Evolutionary conservation across 2,888 invertebrate species (phyloP), one percentile per base, ranked within the genome.

Genomic region (Drosophila maculinotata): DNA sequence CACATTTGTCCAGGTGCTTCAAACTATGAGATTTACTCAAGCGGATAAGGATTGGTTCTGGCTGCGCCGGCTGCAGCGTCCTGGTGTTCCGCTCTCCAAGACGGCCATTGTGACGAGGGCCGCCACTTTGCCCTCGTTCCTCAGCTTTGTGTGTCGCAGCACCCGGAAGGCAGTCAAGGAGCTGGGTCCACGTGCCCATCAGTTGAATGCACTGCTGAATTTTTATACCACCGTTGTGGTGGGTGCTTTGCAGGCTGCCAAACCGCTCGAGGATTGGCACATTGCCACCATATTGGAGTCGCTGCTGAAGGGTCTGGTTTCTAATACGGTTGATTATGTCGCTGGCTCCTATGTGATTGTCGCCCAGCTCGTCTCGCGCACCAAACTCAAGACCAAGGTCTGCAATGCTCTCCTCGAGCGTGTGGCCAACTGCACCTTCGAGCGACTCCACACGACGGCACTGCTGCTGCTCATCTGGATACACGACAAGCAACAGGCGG

Each of bases 1-100:
- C 74, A 95, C 97, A 68, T 99, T 99, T 92, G 95, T 96, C 0
- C 92, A 94, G 80, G 94, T 97, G 45, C 90, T 99, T 1, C 97
- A 98, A 90, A 92, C 97, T 0, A 89, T 96, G 79, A 93, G 95
- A 51, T 90, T 98, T 9, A 93, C 93, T 15, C 92, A 93, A 6
- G 33, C 67, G 5, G 82, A 80, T 9, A 80, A 90, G 0, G 92
- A 93, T 59, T 98, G 97, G 96, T 92, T 93, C 70, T 98, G 97
- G 96, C 91, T 99, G 25, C 90, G 93, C 25, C 92, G 94, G 0
- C 89, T 97, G 2, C 95, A 97, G 89, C 95, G 95, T 88, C 93
- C 94, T 8, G 97, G 97, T 1, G 92, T 95, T 7, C 94, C 95
- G 0, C 91, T 98, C 20, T 92, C 96, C 0, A 95, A 96, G 83